Conservation (phyloP, 2,113 vertebrate genomes). For the Cynopterus brachyotis region DNA sequence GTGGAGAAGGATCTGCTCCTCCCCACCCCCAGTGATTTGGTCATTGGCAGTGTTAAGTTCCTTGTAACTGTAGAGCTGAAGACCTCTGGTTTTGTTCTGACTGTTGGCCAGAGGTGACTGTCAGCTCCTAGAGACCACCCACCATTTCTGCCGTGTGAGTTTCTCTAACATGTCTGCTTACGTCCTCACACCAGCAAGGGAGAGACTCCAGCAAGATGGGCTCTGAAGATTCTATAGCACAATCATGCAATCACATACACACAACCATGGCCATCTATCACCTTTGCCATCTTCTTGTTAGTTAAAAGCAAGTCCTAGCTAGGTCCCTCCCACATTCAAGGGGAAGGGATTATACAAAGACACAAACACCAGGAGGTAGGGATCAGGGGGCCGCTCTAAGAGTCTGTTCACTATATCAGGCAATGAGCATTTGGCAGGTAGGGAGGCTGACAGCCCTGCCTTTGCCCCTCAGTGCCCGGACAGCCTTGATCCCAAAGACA, state of each 20-base stretch:
- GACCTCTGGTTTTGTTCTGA: background rate
- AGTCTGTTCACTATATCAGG: background rate
- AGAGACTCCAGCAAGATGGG: background rate
- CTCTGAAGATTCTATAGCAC: background rate
- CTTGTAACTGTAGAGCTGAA: background rate
- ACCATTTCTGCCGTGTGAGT: background rate
- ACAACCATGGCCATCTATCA: accelerated
- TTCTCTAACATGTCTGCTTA: background rate
- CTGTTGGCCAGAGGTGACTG: background rate
- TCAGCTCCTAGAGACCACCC: background rate
- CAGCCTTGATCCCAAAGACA: constrained; percentile 92
- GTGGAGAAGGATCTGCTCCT: background rate
- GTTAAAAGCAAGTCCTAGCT: background rate
- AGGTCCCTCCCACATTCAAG: background rate
- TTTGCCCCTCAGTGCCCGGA: constrained; percentile 90
- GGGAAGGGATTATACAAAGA: background rate
- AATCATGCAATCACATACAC: background rate
- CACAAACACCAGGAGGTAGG: background rate
- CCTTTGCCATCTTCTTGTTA: background rate
- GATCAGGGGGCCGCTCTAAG: background rate
- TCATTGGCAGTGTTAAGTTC: background rate
- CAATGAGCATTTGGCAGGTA: background rate
- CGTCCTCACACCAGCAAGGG: background rate
- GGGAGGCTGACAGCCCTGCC: background rate
- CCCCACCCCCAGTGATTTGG: accelerated